Evolutionary conservation across 2,113 vertebrate genomes (phyloP), one percentile per base, ranked within the genome.

Genomic region (Erythrocercus mccallii): DNA sequence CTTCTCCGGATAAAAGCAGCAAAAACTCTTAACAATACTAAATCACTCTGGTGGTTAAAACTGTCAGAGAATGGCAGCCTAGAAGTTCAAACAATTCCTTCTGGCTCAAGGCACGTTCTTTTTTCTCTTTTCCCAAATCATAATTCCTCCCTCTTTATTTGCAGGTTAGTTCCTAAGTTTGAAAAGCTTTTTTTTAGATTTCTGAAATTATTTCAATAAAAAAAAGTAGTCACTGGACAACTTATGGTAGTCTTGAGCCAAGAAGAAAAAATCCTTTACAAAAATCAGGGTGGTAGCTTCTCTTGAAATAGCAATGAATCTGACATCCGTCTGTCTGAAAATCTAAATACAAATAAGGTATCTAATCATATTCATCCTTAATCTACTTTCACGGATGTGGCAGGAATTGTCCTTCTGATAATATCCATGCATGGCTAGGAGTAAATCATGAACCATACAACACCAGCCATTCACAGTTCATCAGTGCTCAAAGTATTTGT

Each of bases 11-110:
- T 35, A 94, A 93, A 92, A 88, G 47, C 57, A 90, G 69, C 72
- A 95, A 93, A 88, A 88, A 2, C 15, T 62, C 79, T 92, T 86
- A 93, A 92, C 33, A 95, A 82, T 76, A 87, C 68, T 82, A 94
- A 90, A 86, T 47, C 88, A 79, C 44, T 82, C 47, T 90, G 42
- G 30, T 79, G 45, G 42, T 94, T 88, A 96, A 69, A 90, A 95
- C 57, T 80, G 74, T 82, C 82, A 71, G 42, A 85, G 53, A 92
- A 79, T n/a, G 42, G 35, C 25, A 77, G 30, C 37, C 74, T 94
- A 90, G n/a, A 90, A 88, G 33, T 90, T 83, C 58, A 94, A 83
- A 64, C 60, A 86, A 70, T 54, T 90, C 42, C 27, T 91, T 84
- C 61, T 33, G 37, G 37, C 45, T 45, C 45, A 81, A 6, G 82